These are phyloP conservation scores for Gisinianus flammeolus DNA, from an alignment of 2,888 invertebrate genomes.

Conservation along the genomic window DNA sequence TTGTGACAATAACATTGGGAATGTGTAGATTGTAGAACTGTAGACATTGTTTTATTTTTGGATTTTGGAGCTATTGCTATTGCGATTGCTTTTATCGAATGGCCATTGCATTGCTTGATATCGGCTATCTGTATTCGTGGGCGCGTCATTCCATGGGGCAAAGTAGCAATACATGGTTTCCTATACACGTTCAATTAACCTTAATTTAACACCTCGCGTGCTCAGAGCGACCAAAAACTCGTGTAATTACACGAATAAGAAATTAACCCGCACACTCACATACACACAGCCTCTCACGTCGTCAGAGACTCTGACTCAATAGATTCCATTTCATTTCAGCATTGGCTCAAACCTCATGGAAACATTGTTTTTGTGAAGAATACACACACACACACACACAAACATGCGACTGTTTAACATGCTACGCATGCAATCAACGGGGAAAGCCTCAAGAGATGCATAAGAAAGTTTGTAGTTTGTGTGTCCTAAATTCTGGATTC, in stretches of 20 bases:
- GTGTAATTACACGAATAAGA: slow-evolving; percentile 36
- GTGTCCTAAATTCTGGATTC: background rate
- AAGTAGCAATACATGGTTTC: background rate
- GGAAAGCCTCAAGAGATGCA: slow-evolving; percentile 7
- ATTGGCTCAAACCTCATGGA: background rate
- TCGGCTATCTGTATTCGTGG: no score
- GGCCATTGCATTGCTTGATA: no score
- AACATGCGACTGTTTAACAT: background rate
- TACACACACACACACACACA: background rate
- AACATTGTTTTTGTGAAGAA: background rate
- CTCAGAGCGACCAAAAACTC: background rate
- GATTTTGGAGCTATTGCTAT: no score
- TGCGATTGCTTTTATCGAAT: no score
- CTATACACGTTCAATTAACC: slow-evolving; percentile 29
- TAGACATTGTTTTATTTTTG: no score
- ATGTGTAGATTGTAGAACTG: no score
- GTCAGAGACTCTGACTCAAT: background rate
- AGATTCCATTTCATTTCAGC: background rate
- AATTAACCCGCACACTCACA: slow-evolving; percentile 10
- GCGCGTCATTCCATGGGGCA: background rate
- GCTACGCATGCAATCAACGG: slow-evolving; percentile 20
- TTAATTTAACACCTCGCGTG: slow-evolving; percentile 35
- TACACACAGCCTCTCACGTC: background rate
- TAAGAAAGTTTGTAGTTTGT: background rate
- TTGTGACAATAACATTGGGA: no score